A percentile compares a stretch with the other conserved stretches of the same genome.
These are phyloP conservation scores for Caenorhabditis becei DNA, from an alignment of 2,888 invertebrate genomes.

Conservation along the genomic window DNA sequence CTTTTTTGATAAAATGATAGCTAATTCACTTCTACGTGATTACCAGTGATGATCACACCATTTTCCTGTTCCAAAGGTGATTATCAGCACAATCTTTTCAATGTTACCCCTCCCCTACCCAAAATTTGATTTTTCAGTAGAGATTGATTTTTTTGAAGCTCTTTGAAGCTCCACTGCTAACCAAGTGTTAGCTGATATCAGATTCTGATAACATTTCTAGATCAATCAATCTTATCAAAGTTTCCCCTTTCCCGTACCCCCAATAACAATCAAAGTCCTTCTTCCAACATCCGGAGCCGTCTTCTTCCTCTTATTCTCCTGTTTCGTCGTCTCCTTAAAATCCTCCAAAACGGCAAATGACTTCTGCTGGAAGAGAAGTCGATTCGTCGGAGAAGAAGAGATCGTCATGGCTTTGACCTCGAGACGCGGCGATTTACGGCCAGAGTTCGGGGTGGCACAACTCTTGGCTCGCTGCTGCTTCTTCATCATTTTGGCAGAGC, in stretches of 20 bases:
- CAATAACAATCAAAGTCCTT: slow-evolving; percentile 52
- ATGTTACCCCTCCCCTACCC: too few species aligned
- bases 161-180: too few species aligned
- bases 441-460: slow-evolving; percentile 43
- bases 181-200: too few species aligned
- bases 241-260: slow-evolving; percentile 18
- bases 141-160: too few species aligned
- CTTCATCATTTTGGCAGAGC: slow-evolving; percentile 50
- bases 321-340: slow-evolving; percentile 25
- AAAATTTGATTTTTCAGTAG: too few species aligned
- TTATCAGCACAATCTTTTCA: too few species aligned
- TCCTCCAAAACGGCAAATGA: slow-evolving; percentile 51
- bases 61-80: too few species aligned
- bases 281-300: slow-evolving; percentile 52
- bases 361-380: slow-evolving; percentile 35
- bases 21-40: too few species aligned
- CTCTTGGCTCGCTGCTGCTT: slow-evolving; percentile 59
- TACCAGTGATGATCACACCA: too few species aligned
- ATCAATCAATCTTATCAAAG: too few species aligned
- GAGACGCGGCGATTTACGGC: slow-evolving; percentile 51
- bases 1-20: too few species aligned
- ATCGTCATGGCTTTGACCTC: slow-evolving; percentile 59
- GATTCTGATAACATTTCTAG: too few species aligned
- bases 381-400: slow-evolving; percentile 41
- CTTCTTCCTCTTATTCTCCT: slow-evolving; percentile 24